Evolutionary conservation across 2,888 invertebrate species (phyloP), one percentile per base, ranked within the genome.

Genomic region (Sphaeridia pumilis): DNA sequence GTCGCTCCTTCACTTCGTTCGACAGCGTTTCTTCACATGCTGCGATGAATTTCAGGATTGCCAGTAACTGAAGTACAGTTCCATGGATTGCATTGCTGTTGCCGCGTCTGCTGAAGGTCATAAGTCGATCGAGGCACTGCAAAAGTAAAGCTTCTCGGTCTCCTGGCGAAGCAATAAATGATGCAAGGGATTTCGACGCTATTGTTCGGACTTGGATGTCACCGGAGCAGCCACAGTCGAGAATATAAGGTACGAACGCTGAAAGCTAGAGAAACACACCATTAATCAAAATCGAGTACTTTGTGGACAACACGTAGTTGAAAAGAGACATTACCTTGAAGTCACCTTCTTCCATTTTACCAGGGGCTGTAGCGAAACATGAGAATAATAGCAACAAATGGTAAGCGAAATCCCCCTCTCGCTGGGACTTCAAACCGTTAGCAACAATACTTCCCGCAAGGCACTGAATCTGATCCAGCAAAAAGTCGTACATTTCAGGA

Each of bases 181-280:
- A 61, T 5, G 61, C 25, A 2, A 64, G 28, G 1, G 64, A 58
- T 46, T 54, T 57, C 2, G 69, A 67, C 35, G 65, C 25, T 58
- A 87, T 74, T 65, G 78, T 76, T 34, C 89, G 74, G 0, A 82
- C 84, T 69, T 80, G 78, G 67, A 80, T 76, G 58, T 81, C 78
- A 12, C 77, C 73, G 69, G 83, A 81, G 42, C 72, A 70, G 2
- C 81, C 79, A 68, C 84, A 85, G 25, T 73, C 67, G 26, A 73
- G 73, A 52, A 86, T 77, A 64, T 74, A 75, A 2, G 81, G 78
- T 48, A 85, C 72, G 69, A 83, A 83, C 55, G 78, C 74, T 24
- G 76, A 72, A 55, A 85, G 71, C 79, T 83, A 68, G n/a, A 42
- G 17, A 20, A 45, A 17, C n/a, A 22, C 46, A 26, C 20, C 10